phyloP scores from a whole-genome alignment of 2,888 invertebrate species.

The Reticulitermes lucifugus region DNA sequence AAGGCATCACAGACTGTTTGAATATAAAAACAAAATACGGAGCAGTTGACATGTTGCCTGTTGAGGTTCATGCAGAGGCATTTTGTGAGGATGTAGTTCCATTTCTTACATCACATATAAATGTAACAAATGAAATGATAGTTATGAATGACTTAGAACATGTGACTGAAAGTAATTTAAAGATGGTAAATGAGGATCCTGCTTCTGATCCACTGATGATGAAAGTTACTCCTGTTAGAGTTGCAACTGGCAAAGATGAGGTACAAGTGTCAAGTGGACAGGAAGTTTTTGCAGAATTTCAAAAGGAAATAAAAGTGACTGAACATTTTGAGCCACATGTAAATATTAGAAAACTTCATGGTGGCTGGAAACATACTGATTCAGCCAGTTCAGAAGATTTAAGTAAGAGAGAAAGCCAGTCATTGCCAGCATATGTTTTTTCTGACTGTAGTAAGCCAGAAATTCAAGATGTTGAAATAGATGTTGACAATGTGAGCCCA shows the following conservation, averaged over 20 bases:
- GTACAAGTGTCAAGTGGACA: slow-evolving; percentile 54
- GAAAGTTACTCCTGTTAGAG: slow-evolving; percentile 7
- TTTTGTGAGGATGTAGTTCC: slow-evolving; percentile 34
- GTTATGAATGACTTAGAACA: not conserved
- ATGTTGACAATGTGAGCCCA: not conserved
- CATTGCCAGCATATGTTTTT: slow-evolving; percentile 14
- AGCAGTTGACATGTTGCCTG: not conserved
- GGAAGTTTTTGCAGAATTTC: slow-evolving; percentile 59
- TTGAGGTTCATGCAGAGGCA: slow-evolving; percentile 11
- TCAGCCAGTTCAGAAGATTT: slow-evolving; percentile 11
- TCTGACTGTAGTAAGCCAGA: not conserved
- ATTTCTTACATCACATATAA: slow-evolving; percentile 53
- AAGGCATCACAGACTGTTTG: slow-evolving; percentile 36
- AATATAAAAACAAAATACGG: slow-evolving; percentile 33
- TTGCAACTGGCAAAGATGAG: slow-evolving; percentile 48
- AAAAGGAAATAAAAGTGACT: slow-evolving; percentile 59
- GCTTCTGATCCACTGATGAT: not conserved
- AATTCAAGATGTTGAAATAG: not conserved
- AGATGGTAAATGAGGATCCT: not conserved
- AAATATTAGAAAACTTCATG: slow-evolving; percentile 31
- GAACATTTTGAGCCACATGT: slow-evolving; percentile 58
- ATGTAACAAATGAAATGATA: slow-evolving; percentile 14
- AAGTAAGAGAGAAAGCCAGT: slow-evolving; percentile 8
- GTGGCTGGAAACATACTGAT: not conserved
- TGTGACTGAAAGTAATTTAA: not conserved